A percentile compares a stretch with the other conserved stretches of the same genome.
These are phyloP conservation scores for Hipparchia sbordonii DNA, from an alignment of 2,888 invertebrate genomes.

Conservation along the genomic window DNA sequence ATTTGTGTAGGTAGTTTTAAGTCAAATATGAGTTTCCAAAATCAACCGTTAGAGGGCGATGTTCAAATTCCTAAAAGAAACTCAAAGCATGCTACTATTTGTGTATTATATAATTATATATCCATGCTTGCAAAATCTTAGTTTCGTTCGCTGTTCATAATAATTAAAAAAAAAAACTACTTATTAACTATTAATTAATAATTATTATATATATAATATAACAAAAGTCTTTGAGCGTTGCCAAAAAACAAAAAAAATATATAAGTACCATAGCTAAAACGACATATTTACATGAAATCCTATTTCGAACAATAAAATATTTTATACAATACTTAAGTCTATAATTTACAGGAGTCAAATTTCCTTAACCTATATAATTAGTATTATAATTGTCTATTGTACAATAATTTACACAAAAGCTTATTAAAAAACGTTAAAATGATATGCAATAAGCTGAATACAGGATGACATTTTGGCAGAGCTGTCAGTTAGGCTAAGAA, in stretches of 20 bases:
- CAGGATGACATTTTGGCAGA: neutral
- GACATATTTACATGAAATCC: slow-evolving; percentile 74
- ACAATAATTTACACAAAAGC: slow-evolving; percentile 81
- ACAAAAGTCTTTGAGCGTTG: slow-evolving; percentile 51
- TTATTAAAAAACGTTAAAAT: slow-evolving; percentile 64
- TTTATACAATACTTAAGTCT: slow-evolving; percentile 66
- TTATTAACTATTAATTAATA: slow-evolving; percentile 39
- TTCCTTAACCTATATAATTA: slow-evolving; percentile 59
- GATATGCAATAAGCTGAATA: slow-evolving; percentile 78
- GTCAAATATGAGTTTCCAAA: neutral
- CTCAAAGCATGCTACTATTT: neutral
- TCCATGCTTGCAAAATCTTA: neutral
- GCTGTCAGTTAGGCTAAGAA: neutral
- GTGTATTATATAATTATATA: neutral
- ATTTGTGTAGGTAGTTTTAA: too few species aligned
- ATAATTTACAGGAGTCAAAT: slow-evolving; percentile 59
- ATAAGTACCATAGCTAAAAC: slow-evolving; percentile 41
- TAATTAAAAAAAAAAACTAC: slow-evolving; percentile 36
- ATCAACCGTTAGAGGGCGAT: neutral
- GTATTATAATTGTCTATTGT: slow-evolving; percentile 69
- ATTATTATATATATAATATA: slow-evolving; percentile 36
- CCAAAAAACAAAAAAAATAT: slow-evolving; percentile 47
- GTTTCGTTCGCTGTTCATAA: slow-evolving; percentile 24
- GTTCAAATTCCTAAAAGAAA: neutral
- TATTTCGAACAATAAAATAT: slow-evolving; percentile 65